Evolutionary conservation across 1,140 invertebrate genomes (phyloP).

Genomic region (Brachionus plicatilis): DNA sequence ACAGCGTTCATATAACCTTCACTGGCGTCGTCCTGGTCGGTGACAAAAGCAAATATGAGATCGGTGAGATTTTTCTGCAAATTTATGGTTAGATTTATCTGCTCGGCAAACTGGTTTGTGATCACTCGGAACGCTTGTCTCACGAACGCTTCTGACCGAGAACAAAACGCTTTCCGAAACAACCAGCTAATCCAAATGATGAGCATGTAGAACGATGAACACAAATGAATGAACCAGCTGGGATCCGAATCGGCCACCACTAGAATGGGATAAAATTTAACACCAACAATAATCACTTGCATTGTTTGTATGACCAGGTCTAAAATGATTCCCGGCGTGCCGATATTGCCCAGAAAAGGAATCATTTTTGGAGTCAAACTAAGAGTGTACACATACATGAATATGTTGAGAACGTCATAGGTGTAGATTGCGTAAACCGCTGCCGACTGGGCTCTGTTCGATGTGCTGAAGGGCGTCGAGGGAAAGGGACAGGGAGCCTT

Average conservation of each 20-base stretch:
- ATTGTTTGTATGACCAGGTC: slow-evolving; percentile 5
- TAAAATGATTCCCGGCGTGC: not conserved
- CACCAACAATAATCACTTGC: slow-evolving; percentile 26
- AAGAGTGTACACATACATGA: slow-evolving; percentile 12
- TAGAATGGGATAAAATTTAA: slow-evolving; percentile 35
- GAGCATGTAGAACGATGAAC: not conserved
- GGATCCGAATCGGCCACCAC: slow-evolving; percentile 29
- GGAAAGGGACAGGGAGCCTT: slow-evolving; percentile 31
- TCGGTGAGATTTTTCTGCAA: not conserved
- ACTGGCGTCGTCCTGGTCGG: not conserved
- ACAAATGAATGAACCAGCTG: not conserved
- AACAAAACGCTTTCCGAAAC: slow-evolving; percentile 17
- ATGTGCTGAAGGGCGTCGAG: not conserved
- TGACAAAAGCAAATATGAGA: not conserved
- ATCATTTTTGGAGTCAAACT: not conserved
- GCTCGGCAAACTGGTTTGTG: not conserved
- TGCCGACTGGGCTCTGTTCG: slow-evolving; percentile 15
- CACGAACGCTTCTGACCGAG: slow-evolving; percentile 2
- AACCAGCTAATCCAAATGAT: not conserved
- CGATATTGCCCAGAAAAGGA: slow-evolving; percentile 15
- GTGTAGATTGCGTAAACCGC: slow-evolving; percentile 32
- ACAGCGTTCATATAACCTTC: not conserved
- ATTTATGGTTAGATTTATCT: not conserved
- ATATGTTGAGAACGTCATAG: slow-evolving; percentile 30
- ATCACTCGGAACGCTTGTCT: not conserved